Percentiles rank a stretch among this genome's conserved stretches.
Conservation (phyloP, 2,888 invertebrate genomes). For the Drosophila acutilabella region DNA sequence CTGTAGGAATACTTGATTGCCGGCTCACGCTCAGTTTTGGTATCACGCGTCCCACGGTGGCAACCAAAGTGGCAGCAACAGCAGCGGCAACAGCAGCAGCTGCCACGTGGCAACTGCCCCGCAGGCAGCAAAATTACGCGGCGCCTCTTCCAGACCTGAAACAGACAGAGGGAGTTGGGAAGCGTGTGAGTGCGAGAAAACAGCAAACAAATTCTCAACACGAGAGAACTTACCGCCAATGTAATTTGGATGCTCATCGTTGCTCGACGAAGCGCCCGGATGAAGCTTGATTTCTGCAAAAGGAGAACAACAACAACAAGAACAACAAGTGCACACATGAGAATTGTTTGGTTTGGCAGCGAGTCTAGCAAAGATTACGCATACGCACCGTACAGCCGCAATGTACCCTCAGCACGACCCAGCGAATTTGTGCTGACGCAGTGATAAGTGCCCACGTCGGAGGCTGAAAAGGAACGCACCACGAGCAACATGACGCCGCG, state of each 20-base stretch:
- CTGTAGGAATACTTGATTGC: slow-evolving; percentile 80
- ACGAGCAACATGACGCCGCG: slow-evolving; percentile 84
- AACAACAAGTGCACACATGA: slow-evolving; percentile 18
- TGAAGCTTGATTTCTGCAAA: slow-evolving; percentile 85
- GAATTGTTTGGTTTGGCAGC: slow-evolving; percentile 61
- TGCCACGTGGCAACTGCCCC: slow-evolving; percentile 36
- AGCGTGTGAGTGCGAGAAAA: background rate
- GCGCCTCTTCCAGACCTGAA: slow-evolving; percentile 73
- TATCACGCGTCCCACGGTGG: slow-evolving; percentile 65
- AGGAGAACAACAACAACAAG: slow-evolving; percentile 7
- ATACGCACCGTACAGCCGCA: slow-evolving; percentile 88
- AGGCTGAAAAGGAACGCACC: slow-evolving; percentile 86
- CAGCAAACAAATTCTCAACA: background rate
- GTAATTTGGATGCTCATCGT: slow-evolving; percentile 84
- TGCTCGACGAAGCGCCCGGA: slow-evolving; percentile 82
- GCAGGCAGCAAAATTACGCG: slow-evolving; percentile 58
- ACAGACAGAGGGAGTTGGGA: background rate
- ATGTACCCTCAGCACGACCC: slow-evolving; percentile 88
- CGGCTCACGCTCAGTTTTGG: slow-evolving; percentile 70
- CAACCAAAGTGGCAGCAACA: slow-evolving; percentile 38
- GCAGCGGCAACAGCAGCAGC: slow-evolving; percentile 15
- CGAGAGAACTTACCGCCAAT: slow-evolving; percentile 72
- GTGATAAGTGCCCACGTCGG: slow-evolving; percentile 91
- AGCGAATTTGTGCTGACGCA: slow-evolving; percentile 90
- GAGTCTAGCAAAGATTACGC: slow-evolving; percentile 48